Evolutionary conservation across 2,797 vertebrate species (phyloP).

Genomic region (Gallinago nigripennis): DNA sequence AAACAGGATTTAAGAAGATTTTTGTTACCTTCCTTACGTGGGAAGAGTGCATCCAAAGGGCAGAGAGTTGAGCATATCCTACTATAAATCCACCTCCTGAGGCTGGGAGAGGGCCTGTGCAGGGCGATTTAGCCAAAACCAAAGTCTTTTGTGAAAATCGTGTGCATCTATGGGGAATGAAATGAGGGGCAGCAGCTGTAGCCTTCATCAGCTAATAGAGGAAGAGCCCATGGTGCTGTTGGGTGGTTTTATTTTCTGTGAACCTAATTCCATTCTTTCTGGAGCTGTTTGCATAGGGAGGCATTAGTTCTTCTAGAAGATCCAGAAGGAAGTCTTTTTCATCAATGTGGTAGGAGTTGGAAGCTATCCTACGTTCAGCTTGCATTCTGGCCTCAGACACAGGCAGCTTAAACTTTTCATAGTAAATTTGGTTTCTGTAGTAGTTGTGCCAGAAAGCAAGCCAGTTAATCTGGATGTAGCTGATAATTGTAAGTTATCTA

Average conservation of each 20-base stretch:
- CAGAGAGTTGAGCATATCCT: background rate
- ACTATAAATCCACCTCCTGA: background rate
- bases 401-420: background rate
- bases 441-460: background rate
- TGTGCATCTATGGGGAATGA: background rate
- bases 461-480: background rate
- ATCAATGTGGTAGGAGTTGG: background rate
- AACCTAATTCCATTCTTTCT: background rate
- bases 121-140: background rate
- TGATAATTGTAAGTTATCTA: background rate
- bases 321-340: background rate
- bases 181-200: background rate
- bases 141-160: background rate
- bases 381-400: background rate
- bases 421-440: background rate
- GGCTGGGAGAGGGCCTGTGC: background rate
- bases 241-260: background rate
- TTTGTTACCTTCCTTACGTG: background rate
- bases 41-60: background rate
- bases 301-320: background rate
- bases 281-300: background rate
- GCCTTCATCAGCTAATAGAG: background rate
- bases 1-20: background rate
- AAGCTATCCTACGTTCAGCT: background rate
- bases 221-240: background rate